Conservation (phyloP, 2,113 vertebrate genomes). For the Zapus hudsonius region DNA sequence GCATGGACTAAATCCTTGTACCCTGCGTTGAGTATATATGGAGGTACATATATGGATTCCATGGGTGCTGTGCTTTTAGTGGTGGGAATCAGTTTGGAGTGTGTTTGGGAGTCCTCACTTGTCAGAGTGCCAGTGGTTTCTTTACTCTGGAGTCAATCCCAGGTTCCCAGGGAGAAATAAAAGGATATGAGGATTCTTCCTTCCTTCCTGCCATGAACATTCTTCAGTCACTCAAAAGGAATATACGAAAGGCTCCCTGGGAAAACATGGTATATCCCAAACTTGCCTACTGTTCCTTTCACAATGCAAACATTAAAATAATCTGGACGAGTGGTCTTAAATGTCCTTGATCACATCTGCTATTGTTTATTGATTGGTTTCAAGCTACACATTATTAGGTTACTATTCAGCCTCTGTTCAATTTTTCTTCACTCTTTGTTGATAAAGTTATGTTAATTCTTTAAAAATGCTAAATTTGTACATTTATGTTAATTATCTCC, state of each 20-base stretch:
- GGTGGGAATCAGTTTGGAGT: background rate
- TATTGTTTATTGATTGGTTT: conserved; percentile 3
- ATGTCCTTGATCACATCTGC: background rate
- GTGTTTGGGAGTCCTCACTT: too few species aligned
- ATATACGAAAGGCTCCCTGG: background rate
- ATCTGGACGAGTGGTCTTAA: background rate
- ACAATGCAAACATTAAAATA: background rate
- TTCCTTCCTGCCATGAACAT: background rate
- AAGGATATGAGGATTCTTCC: fast-evolving
- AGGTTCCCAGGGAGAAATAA: background rate
- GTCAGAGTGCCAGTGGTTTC: background rate
- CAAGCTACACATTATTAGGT: background rate
- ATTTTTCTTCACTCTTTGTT: background rate
- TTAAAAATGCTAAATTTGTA: background rate
- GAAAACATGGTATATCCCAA: background rate
- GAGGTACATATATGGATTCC: background rate
- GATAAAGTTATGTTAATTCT: conserved; percentile 24
- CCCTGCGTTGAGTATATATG: background rate
- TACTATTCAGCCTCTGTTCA: conserved; percentile 7
- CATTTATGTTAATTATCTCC: background rate
- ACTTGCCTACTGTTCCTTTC: background rate
- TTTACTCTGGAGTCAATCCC: background rate
- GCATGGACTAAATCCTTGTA: background rate
- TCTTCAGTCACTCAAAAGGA: background rate
- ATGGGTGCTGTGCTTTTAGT: background rate